A percentile compares a stretch with the other conserved stretches of the same genome.
phyloP scores from a whole-genome alignment of 2,888 invertebrate genomes.

The Hydrotaea diabolus region DNA sequence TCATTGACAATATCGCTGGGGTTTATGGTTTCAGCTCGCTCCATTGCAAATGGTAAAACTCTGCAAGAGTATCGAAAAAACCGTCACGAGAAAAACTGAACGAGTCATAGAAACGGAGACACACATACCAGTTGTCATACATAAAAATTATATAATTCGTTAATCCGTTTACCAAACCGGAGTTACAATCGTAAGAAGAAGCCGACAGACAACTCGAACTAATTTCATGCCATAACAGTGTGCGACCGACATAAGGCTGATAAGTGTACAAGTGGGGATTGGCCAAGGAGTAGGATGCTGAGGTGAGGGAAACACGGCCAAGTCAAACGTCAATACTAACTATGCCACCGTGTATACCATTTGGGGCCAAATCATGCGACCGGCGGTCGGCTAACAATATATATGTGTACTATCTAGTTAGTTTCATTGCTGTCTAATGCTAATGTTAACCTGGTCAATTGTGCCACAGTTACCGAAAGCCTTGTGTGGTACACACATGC shows the following conservation, averaged over 20 bases:
- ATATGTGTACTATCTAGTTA: too few species aligned
- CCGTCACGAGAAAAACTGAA: not conserved
- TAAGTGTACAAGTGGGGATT: not conserved
- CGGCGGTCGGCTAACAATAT: not conserved
- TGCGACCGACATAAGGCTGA: constrained; percentile 9
- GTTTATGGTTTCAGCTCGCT: not conserved
- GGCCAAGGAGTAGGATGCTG: not conserved
- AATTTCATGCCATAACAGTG: constrained; percentile 11
- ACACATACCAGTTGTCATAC: not conserved
- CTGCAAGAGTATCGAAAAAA: not conserved
- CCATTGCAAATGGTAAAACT: not conserved
- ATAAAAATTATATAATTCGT: constrained; percentile 16
- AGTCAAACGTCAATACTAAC: constrained; percentile 23
- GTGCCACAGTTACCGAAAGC: constrained; percentile 57
- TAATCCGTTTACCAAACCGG: constrained; percentile 28
- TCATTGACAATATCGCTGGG: constrained; percentile 7
- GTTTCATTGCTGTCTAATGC: constrained; percentile 34
- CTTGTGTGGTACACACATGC: constrained; percentile 16
- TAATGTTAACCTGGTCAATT: constrained; percentile 60
- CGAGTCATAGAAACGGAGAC: not conserved
- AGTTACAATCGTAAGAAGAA: not conserved
- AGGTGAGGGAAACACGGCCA: constrained; percentile 6
- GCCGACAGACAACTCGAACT: constrained; percentile 1
- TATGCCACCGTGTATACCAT: not conserved
- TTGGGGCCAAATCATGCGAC: not conserved